Base-by-base conservation (phyloP, 1,140 invertebrate species). In the Pseudachorutes palmiensis region DNA sequence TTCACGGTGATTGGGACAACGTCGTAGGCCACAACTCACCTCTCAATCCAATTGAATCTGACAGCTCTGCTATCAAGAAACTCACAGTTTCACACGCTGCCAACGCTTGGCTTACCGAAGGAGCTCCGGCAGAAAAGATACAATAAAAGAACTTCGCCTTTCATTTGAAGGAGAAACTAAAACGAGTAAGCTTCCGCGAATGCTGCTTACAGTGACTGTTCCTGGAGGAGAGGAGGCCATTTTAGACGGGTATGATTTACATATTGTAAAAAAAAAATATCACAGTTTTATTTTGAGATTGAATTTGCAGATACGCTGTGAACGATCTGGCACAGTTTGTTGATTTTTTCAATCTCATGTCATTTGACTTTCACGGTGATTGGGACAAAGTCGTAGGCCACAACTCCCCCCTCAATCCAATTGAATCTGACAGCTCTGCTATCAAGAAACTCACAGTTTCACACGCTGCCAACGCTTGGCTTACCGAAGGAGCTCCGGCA, bases 301-400 rank as follows among this genome's bases (percentile, higher is more conserved):
- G 61, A 22, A 61, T 57, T 48, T 64, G 71, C 74, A 49, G 70
- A 85, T 94, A 94, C 74, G 92, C 95, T 74, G 91, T 95, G 3
- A 88, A 90, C 0, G 92, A 95, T 81, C 92, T 96, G 65, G 90
- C 91, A 32, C 94, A 95, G 81, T 94, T 92, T 75, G 79, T 95
- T 72, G 92, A 96, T 79, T 93, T 91, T 75, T 92, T 96, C 75
- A 95, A 94, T 76, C 87, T 95, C 2, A 94, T 95, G 92, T 93
- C 91, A 1, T 96, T 94, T 74, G 93, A 95, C 76, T 94, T 94
- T 82, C 92, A 94, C 75, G 92, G 92, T 0, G 89, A 92, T 75
- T 94, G 91, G 92, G 91, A 94, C 76, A 82, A 90, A 72, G 88
- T 90, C 75, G 91, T 94, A 16, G 92, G 92, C 1, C 92, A 95